Conservation (phyloP, 2,113 vertebrate species). For the Marmota monax region DNA sequence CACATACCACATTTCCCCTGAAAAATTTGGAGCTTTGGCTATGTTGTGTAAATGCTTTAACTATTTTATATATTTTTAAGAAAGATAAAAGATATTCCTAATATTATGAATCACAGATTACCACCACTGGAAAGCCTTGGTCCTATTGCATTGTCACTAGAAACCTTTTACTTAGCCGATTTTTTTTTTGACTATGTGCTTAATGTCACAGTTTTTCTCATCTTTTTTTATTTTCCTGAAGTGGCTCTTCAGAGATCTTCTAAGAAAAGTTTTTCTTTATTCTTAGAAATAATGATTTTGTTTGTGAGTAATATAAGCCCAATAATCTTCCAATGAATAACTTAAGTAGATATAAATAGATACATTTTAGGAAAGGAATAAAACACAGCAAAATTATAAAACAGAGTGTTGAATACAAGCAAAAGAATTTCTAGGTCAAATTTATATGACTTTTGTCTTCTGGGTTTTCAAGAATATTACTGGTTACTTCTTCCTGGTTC, state of each 20-base stretch:
- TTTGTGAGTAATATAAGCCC: conserved; percentile 8
- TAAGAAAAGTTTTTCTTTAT: conserved; percentile 19
- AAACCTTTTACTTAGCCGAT: background rate
- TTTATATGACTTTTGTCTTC: background rate
- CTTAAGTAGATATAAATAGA: background rate
- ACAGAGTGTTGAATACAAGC: conserved; percentile 16
- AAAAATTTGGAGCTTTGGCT: background rate
- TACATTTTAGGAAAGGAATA: background rate
- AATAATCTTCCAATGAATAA: conserved; percentile 14
- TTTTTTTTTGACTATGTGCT: conserved; percentile 33
- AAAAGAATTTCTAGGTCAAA: background rate
- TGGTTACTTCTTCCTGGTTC: background rate
- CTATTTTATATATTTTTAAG: conserved; percentile 8
- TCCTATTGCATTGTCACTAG: background rate
- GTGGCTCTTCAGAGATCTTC: background rate
- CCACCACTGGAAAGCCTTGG: background rate
- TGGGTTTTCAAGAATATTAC: background rate
- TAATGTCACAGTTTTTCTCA: background rate
- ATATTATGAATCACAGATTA: background rate
- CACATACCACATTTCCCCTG: background rate
- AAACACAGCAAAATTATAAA: background rate
- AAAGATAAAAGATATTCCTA: background rate
- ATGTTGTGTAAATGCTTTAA: background rate
- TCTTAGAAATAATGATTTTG: conserved; percentile 39
- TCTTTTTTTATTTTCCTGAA: background rate